Evolutionary conservation across 2,113 vertebrate genomes (phyloP), one percentile per base, ranked within the genome.

Genomic region (Halcyon senegalensis): DNA sequence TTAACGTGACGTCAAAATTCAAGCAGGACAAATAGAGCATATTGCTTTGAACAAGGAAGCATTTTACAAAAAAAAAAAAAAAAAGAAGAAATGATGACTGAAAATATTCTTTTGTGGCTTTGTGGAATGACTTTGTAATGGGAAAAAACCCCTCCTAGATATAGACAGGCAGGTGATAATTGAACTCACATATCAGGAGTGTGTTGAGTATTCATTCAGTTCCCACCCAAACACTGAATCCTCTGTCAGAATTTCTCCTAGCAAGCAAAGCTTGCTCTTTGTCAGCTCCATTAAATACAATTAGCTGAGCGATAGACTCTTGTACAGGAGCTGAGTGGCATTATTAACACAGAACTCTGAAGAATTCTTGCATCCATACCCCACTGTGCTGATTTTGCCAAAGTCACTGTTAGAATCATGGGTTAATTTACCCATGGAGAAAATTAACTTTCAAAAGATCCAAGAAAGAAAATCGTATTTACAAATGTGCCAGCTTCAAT

Each of bases 401-500:
- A 76, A 95, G 87, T 67, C 81, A 81, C 31, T 88, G 66, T 35
- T 70, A 74, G 79, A 95, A 95, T 93, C 92, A 85, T 60, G 84
- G 84, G 69, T 89, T 94, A 88, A 96, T 97, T 96, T 93, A 94
- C 89, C 70, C 88, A 84, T 23, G 64, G 92, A 93, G 62, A 69
- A 96, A 96, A 96, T 67, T 68, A 95, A 92, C 90, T 96, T 96
- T 80, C 74, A 77, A 83, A 94, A 97, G 74, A 90, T 75, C 80
- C 74, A 94, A 77, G 62, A 73, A 95, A 94, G 86, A 89, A 96
- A 96, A 96, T 76, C 15, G 1, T 84, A 96, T 97, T 96, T 97
- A 95, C 68, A 96, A 85, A 96, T 41, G 77, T 83, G 84, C 39
- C 94, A 97, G 76, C 79, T 96, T 96, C 90, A 78, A 95, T 97